These are phyloP conservation scores for Eubasilissa regina DNA, from an alignment of 1,140 invertebrate species.

Conservation along the genomic window DNA sequence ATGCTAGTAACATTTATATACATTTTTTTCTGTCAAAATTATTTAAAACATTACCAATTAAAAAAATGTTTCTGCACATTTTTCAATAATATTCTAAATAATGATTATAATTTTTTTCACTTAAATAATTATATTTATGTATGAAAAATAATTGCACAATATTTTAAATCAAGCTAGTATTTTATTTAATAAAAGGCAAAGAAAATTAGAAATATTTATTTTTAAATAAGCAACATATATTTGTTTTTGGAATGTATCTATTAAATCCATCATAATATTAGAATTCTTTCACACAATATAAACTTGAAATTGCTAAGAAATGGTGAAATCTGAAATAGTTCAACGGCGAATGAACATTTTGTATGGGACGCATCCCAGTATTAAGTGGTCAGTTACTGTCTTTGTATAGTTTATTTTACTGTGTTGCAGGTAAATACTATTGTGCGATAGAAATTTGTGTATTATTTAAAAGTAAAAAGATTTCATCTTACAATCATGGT, in stretches of 20 bases:
- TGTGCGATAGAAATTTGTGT: too few species aligned
- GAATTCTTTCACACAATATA: background rate
- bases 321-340: too few species aligned
- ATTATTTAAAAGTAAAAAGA: too few species aligned
- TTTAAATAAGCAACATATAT: background rate
- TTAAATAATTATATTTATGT: constrained; percentile 2
- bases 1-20: constrained; percentile 49
- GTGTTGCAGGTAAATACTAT: too few species aligned
- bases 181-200: too few species aligned
- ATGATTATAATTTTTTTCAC: background rate
- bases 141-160: background rate
- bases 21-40: constrained; percentile 31
- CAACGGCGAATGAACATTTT: too few species aligned
- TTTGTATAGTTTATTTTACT: too few species aligned
- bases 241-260: background rate
- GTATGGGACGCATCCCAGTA: too few species aligned
- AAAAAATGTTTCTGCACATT: background rate
- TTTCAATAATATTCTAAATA: too few species aligned
- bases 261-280: background rate
- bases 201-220: background rate
- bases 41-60: constrained; percentile 5
- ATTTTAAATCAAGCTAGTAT: too few species aligned
- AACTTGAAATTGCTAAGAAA: background rate
- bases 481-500: too few species aligned
- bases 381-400: too few species aligned